A percentile compares a stretch with the other conserved stretches of the same genome.
Evolutionary conservation across 2,113 vertebrate genomes (phyloP).

Genomic region (Himantopus leucocephalus): DNA sequence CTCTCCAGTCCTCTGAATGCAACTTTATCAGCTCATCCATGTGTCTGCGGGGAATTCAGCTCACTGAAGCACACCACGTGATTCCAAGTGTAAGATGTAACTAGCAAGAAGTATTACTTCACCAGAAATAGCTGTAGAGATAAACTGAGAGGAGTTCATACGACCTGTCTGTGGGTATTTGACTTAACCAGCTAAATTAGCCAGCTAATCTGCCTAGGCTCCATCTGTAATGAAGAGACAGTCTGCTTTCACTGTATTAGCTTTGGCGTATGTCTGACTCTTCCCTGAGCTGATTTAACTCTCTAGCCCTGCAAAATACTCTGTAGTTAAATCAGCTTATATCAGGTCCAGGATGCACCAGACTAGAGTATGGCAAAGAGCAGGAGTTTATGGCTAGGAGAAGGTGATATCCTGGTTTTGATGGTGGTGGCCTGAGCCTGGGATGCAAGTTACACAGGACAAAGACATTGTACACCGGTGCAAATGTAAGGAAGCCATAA

Average conservation of each 20-base stretch:
- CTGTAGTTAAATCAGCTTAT: not conserved
- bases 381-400: not conserved
- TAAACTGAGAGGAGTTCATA: not conserved
- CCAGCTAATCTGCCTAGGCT: not conserved
- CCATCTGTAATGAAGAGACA: not conserved
- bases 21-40: not conserved
- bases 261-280: not conserved
- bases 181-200: not conserved
- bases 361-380: not conserved
- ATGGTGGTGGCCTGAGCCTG: not conserved
- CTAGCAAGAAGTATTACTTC: not conserved
- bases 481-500: not conserved
- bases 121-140: not conserved
- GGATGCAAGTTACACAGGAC: not conserved
- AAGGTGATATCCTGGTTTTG: not conserved
- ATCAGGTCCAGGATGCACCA: not conserved
- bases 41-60: fast-evolving
- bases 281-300: not conserved
- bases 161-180: not conserved
- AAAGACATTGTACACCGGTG: not conserved
- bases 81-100: not conserved
- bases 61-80: not conserved
- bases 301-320: not conserved
- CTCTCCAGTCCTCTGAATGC: not conserved
- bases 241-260: not conserved